Percentiles rank a stretch among this genome's conserved stretches.
These are phyloP conservation scores for Thaleichthys pacificus DNA, from an alignment of 2,797 vertebrate species.

Conservation along the genomic window DNA sequence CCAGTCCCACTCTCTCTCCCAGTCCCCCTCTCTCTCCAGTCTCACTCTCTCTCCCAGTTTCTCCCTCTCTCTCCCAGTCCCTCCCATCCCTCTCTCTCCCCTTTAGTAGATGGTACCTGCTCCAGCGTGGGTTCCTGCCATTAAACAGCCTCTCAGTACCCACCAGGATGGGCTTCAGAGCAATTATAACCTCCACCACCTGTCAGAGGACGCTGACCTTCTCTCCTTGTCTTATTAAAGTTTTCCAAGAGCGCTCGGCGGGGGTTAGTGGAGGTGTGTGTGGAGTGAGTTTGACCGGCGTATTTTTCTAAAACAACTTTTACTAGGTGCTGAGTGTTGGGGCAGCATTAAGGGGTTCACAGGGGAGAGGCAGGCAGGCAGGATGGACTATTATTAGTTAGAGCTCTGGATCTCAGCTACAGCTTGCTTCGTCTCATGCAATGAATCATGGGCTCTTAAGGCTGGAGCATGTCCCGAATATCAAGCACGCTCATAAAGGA, in stretches of 20 bases:
- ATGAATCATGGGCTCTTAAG: slow-evolving; percentile 82
- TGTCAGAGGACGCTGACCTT: slow-evolving; percentile 52
- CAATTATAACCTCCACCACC: slow-evolving; percentile 44
- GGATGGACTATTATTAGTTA: slow-evolving; percentile 77
- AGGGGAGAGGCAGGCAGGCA: slow-evolving; percentile 3
- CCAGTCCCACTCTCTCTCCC: too few species aligned
- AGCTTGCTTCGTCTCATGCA: slow-evolving; percentile 71
- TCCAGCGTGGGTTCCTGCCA: slow-evolving; percentile 38
- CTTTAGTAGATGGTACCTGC: too few species aligned
- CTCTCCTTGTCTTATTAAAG: slow-evolving; percentile 28
- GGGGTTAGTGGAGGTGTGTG: too few species aligned
- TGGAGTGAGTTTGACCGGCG: slow-evolving; percentile 29
- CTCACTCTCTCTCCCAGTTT: too few species aligned
- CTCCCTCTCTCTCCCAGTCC: too few species aligned
- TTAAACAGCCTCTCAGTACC: slow-evolving; percentile 55
- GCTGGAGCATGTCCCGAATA: slow-evolving; percentile 78
- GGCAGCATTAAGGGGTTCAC: slow-evolving; percentile 51
- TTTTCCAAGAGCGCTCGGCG: slow-evolving; percentile 9
- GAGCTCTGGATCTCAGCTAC: slow-evolving; percentile 71
- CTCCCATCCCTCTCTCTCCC: too few species aligned
- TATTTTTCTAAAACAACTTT: slow-evolving; percentile 66
- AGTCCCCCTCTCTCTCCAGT: too few species aligned
- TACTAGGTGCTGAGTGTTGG: slow-evolving; percentile 67
- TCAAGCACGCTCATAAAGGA: slow-evolving; percentile 80
- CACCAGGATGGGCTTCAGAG: slow-evolving; percentile 57